These are phyloP conservation scores for Eucera pruinosa DNA, from an alignment of 2,888 invertebrate genomes.

Conservation along the genomic window DNA sequence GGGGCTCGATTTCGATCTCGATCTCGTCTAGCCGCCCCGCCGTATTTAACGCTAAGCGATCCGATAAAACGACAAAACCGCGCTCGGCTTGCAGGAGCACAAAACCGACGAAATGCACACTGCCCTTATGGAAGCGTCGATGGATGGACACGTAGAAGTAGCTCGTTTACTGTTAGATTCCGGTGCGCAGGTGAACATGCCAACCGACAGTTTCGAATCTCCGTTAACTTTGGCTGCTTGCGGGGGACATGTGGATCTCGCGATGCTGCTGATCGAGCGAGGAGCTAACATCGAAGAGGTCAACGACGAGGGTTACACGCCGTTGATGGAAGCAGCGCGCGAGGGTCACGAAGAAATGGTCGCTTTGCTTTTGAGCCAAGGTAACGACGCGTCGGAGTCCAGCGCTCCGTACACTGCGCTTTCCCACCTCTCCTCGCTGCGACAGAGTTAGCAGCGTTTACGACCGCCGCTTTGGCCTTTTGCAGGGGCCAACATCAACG, in stretches of 20 bases:
- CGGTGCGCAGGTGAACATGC: constrained; percentile 99
- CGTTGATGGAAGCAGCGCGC: constrained; percentile 99
- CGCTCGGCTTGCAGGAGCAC: constrained; percentile 90
- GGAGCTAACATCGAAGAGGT: constrained; percentile 99
- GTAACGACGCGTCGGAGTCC: too few relatives aligned
- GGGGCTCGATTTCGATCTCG: too few relatives aligned
- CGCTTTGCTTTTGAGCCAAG: constrained; percentile 95
- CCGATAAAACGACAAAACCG: too few relatives aligned
- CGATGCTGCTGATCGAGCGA: constrained; percentile 96
- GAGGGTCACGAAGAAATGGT: constrained; percentile 99
- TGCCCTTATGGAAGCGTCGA: constrained; percentile 99
- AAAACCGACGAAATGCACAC: constrained; percentile 99
- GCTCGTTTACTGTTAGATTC: constrained; percentile 97
- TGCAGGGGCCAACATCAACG: constrained; percentile 96
- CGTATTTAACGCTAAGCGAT: too few relatives aligned
- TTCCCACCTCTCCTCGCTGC: too few relatives aligned
- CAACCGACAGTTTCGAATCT: constrained; percentile 99
- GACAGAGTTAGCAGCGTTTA: too few relatives aligned
- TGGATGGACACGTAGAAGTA: constrained; percentile 99
- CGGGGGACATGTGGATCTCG: constrained; percentile 99
- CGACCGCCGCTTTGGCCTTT: too few relatives aligned
- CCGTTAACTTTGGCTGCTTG: constrained; percentile 99
- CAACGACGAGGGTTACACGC: constrained; percentile 99
- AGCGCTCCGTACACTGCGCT: too few relatives aligned
- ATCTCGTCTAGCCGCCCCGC: too few relatives aligned